A percentile compares a stretch with the other conserved stretches of the same genome.
Conservation (phyloP, 1,140 invertebrate genomes). For the Lepidurus packardi region DNA sequence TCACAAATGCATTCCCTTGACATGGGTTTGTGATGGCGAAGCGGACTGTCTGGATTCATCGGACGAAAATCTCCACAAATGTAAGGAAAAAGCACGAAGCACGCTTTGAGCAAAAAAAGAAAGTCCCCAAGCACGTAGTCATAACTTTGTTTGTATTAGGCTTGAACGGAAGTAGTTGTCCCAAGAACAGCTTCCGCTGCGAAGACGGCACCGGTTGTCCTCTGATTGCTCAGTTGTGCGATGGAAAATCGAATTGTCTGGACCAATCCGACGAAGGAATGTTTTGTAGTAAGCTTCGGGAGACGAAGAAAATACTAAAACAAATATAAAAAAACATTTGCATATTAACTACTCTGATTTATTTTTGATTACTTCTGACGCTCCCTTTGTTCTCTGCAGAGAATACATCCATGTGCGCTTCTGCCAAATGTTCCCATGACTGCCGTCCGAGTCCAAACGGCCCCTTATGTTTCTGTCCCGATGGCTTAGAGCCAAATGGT, state of each 20-base stretch:
- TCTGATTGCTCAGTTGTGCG: constrained; percentile 49
- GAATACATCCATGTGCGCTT: constrained; percentile 52
- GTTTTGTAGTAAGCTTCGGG: constrained; percentile 46
- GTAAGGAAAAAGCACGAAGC: constrained; percentile 43
- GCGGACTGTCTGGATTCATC: constrained; percentile 62
- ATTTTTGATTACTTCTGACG: constrained; percentile 28
- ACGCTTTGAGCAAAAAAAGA: no score
- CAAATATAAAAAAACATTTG: constrained; percentile 21
- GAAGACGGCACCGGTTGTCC: constrained; percentile 50
- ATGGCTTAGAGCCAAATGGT: constrained; percentile 61
- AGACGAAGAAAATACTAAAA: not conserved
- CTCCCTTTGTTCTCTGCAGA: constrained; percentile 43
- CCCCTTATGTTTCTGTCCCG: constrained; percentile 64
- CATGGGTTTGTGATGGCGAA: constrained; percentile 72
- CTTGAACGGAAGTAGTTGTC: constrained; percentile 47
- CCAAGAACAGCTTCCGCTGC: constrained; percentile 55
- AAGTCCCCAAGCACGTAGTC: not conserved
- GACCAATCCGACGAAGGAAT: constrained; percentile 52
- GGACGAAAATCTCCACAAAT: constrained; percentile 53
- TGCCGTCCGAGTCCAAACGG: constrained; percentile 61
- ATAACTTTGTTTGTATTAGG: not conserved
- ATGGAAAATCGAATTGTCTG: constrained; percentile 49
- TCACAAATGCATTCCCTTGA: constrained; percentile 64
- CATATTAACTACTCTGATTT: constrained; percentile 28
- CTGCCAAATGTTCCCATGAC: constrained; percentile 58